Evolutionary conservation across 2,113 vertebrate genomes (phyloP).

Genomic region (Falcunculus frontatus): DNA sequence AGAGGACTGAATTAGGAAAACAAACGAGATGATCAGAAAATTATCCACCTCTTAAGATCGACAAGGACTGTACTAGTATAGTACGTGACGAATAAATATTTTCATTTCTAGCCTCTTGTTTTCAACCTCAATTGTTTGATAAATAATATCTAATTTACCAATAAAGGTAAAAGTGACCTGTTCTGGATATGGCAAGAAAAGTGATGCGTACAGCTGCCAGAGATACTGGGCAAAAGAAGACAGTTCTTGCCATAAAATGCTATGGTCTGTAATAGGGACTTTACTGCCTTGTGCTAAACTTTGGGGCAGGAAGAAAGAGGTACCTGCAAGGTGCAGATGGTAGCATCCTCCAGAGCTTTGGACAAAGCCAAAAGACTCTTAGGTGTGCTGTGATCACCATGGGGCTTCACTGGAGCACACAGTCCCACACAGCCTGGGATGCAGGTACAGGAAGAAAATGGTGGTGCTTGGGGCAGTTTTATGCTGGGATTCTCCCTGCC

Average conservation of each 20-base stretch:
- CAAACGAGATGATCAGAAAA: neutral
- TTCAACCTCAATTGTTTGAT: neutral
- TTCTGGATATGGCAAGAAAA: neutral
- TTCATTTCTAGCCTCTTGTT: neutral
- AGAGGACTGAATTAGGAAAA: neutral
- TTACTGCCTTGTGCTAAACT: neutral
- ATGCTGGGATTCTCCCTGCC: neutral
- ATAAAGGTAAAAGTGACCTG: neutral
- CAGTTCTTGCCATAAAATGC: neutral
- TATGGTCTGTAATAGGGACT: rapidly evolving
- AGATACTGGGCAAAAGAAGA: neutral
- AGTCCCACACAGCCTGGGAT: neutral
- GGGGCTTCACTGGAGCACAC: neutral
- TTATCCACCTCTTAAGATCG: neutral
- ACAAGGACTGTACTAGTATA: neutral
- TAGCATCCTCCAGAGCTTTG: neutral
- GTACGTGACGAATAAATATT: neutral
- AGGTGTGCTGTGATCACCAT: neutral
- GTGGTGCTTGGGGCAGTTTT: neutral
- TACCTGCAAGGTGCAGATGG: neutral
- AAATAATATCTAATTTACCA: neutral
- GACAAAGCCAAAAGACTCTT: neutral
- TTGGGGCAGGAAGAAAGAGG: neutral
- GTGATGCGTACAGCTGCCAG: neutral
- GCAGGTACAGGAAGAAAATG: neutral